Evolutionary conservation across 2,113 vertebrate species (phyloP).

Genomic region (Elephas maximus): DNA sequence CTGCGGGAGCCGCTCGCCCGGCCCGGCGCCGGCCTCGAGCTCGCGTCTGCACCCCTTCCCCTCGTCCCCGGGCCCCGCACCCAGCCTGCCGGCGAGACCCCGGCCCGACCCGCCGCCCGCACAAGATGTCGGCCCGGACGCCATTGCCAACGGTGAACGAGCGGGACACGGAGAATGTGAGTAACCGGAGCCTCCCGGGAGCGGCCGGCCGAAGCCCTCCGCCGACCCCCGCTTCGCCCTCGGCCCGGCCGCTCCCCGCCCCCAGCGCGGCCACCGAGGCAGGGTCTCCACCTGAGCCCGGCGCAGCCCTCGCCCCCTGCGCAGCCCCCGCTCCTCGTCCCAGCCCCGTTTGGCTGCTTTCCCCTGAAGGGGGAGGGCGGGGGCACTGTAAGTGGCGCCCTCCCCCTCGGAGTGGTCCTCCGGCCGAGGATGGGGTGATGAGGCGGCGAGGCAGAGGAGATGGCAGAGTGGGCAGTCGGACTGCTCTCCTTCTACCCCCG

Average conservation of each 20-base stretch:
- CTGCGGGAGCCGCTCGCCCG: slow-evolving; percentile 67
- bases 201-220: not conserved
- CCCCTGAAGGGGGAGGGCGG: not conserved
- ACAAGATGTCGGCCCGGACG: slow-evolving; percentile 97
- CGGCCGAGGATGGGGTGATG: not conserved
- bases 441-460: not conserved
- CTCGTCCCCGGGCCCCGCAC: slow-evolving; percentile 53
- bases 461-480: slow-evolving; percentile 1
- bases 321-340: not conserved
- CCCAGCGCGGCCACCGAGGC: not conserved
- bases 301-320: not conserved
- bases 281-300: not conserved
- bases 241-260: not conserved
- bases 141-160: slow-evolving; percentile 98
- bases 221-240: not conserved
- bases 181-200: slow-evolving; percentile 52
- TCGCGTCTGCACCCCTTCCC: slow-evolving; percentile 29
- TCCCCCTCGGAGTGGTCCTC: not conserved
- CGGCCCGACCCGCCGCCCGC: slow-evolving; percentile 74
- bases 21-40: slow-evolving; percentile 72
- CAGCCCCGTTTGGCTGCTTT: not conserved
- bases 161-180: slow-evolving; percentile 96
- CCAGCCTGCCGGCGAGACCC: slow-evolving; percentile 66
- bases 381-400: not conserved
- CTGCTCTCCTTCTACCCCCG: not conserved